Conservation (phyloP, 2,113 vertebrate species). For the Ameiurus melas region DNA sequence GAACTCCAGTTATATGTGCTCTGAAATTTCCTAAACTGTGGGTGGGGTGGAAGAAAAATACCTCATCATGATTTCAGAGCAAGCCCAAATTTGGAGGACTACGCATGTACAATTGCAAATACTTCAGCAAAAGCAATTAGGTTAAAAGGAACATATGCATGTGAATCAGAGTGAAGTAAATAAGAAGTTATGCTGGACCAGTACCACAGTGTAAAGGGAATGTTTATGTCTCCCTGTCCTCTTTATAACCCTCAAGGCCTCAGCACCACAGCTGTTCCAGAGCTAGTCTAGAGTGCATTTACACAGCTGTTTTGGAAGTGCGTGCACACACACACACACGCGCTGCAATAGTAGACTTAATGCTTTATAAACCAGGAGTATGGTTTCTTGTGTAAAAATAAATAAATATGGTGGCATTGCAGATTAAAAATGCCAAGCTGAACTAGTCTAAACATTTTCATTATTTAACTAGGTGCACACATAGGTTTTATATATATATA, state of each 20-base stretch:
- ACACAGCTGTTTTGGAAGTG: constrained; percentile 17
- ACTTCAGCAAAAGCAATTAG: background rate
- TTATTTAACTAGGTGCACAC: background rate
- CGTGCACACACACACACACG: background rate
- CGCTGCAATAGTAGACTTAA: background rate
- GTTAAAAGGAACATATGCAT: background rate
- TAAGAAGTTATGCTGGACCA: background rate
- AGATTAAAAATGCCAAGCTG: background rate
- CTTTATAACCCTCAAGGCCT: background rate
- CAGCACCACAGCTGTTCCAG: constrained; percentile 18
- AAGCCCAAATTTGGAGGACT: background rate
- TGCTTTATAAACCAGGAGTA: background rate
- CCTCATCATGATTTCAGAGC: background rate
- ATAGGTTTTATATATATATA: background rate
- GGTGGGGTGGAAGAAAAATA: background rate
- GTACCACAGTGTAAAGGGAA: background rate
- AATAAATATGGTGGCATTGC: background rate
- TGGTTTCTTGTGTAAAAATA: background rate
- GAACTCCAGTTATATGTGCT: background rate
- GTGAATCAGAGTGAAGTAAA: background rate
- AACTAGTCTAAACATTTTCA: background rate
- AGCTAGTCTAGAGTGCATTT: constrained; percentile 7
- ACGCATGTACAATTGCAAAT: background rate
- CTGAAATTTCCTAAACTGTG: background rate
- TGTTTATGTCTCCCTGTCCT: background rate